Conservation (phyloP, 2,113 vertebrate genomes). For the Coregonus clupeaformis region DNA sequence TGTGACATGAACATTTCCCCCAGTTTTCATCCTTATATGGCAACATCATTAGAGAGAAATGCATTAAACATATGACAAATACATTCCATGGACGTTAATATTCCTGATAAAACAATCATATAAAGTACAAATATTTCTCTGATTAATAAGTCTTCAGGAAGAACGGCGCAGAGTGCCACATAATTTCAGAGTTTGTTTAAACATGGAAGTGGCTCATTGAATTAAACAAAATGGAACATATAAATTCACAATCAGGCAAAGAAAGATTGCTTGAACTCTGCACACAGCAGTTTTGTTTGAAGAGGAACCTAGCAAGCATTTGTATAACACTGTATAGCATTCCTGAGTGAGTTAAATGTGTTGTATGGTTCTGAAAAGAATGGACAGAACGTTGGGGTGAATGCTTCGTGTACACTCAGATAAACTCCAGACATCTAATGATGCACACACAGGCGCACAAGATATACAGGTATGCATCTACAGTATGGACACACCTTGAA, state of each 20-base stretch:
- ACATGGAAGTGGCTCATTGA: too few species aligned
- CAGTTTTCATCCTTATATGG: too few species aligned
- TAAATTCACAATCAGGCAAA: constrained; percentile 53
- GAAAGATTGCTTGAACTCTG: constrained; percentile 30
- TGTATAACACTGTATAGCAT: constrained; percentile 30
- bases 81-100: not conserved
- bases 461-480: constrained; percentile 32
- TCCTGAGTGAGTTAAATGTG: constrained; percentile 51
- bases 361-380: constrained; percentile 36
- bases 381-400: constrained; percentile 51
- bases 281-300: constrained; percentile 50
- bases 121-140: too few species aligned
- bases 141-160: constrained; percentile 40
- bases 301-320: constrained; percentile 42
- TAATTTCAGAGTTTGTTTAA: constrained; percentile 31
- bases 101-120: constrained; percentile 47
- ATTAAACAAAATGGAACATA: constrained; percentile 33
- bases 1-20: too few species aligned
- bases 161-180: constrained; percentile 9
- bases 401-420: constrained; percentile 43
- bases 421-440: constrained; percentile 52
- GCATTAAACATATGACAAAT: too few species aligned
- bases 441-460: constrained; percentile 37
- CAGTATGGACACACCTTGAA: constrained; percentile 4
- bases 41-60: too few species aligned